Evolutionary conservation across 1,140 invertebrate species (phyloP), one percentile per base, ranked within the genome.

Genomic region (Matsumurasca onukii): DNA sequence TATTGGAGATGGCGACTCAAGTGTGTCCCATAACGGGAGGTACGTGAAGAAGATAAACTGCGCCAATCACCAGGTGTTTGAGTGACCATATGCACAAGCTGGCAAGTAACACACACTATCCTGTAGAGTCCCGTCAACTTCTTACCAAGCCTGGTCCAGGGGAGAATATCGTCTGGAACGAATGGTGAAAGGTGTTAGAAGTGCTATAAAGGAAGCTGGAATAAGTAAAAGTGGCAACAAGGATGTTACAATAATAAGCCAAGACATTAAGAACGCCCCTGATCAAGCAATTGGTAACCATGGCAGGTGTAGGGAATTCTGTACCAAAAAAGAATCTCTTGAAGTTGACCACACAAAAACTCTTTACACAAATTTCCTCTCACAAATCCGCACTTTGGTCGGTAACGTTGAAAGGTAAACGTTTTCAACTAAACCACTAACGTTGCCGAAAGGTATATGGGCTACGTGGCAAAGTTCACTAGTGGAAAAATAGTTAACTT

Each of bases 21-120:
- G 34, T 45, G 31, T 24, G 22, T 45, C 20, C 20, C 13, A 13
- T 15, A 69, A 69, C 29, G 68, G 68, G 24, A 45, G 65, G 25
- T 22, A 68, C 49, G 68, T 69, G 17, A 15, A 20, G 31, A 69
- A 69, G 51, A 25, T 69, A 3, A 65, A 69, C 15, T 69, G 68
- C 39, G 64, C 67, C n/a, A 69, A 69, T 68, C 68, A 62, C 59
- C 29, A 69, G 65, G 34, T 65, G 3, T 1, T n/a, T 62, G 22
- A 62, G 31, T 15, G 59, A 62, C 24, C 5, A 62, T 30, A 5
- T 62, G 1, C 59, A 24, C 9, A 62, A 62, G 31, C 12, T 67
- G 31, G 29, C 13, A 27, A 34, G 9, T 1, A 66, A 66, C 24
- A 39, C 45, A 3, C 30, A 31, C 3, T 45, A 9, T 20, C 31